Evolutionary conservation across 2,797 vertebrate genomes (phyloP).

Genomic region (Urosaurus nigricauda): DNA sequence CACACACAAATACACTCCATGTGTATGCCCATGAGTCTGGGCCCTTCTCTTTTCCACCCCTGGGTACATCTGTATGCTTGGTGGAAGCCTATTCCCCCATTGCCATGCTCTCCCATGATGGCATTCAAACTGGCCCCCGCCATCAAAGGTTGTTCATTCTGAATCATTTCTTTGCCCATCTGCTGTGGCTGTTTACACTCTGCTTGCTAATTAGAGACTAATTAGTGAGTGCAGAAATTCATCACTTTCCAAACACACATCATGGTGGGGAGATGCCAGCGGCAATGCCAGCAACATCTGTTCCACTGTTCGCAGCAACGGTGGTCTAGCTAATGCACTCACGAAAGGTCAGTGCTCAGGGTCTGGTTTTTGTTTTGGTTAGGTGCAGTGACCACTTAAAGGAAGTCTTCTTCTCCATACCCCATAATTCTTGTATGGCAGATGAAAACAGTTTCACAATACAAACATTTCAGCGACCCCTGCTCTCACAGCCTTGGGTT

Average conservation of each 20-base stretch:
- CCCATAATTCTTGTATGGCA: not conserved
- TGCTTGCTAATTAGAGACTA: constrained; percentile 92
- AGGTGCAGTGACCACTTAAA: not conserved
- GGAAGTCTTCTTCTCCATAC: not conserved
- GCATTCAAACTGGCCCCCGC: not conserved
- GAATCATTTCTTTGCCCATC: constrained; percentile 87
- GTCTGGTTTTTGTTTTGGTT: not conserved
- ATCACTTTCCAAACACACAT: constrained; percentile 80
- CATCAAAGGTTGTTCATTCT: constrained; percentile 75
- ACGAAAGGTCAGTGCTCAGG: not conserved
- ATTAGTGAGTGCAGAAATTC: constrained; percentile 88
- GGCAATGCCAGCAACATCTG: constrained; percentile 71
- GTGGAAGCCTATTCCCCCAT: not conserved
- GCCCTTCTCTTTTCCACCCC: not conserved
- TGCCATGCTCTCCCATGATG: constrained; percentile 1
- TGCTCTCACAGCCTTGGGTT: not conserved
- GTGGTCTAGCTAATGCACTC: not conserved
- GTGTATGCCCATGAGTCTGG: not conserved
- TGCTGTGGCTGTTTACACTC: constrained; percentile 93
- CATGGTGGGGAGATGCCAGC: constrained; percentile 58
- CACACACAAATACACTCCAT: not conserved
- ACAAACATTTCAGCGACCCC: fast-evolving
- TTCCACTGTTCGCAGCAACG: constrained; percentile 56
- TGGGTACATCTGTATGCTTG: not conserved
- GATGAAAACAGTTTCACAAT: not conserved